Evolutionary conservation across 2,113 vertebrate genomes (phyloP).

Genomic region (Fregetta grallaria): DNA sequence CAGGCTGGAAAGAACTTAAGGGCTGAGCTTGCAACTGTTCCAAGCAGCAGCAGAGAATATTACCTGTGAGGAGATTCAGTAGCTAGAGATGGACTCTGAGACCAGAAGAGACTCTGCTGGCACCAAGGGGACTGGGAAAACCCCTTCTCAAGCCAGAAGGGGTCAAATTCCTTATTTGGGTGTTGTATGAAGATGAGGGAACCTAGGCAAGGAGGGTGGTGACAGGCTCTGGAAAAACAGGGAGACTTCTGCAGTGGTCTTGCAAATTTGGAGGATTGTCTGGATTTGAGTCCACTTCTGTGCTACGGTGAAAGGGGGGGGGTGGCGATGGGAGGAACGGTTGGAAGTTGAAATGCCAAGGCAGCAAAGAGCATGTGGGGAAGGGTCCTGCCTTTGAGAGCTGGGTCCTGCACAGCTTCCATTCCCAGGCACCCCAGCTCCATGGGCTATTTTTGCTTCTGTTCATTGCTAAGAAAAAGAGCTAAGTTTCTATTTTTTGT

Average conservation of each 20-base stretch:
- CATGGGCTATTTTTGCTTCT: background rate
- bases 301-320: background rate
- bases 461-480: background rate
- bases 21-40: background rate
- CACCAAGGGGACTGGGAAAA: background rate
- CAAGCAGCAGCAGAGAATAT: background rate
- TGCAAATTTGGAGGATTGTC: background rate
- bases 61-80: background rate
- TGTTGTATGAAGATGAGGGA: background rate
- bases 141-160: background rate
- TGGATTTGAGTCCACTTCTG: background rate
- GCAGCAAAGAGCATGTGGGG: background rate
- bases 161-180: background rate
- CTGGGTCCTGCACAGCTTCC: background rate
- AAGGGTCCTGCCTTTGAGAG: background rate
- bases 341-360: background rate
- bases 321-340: background rate
- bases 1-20: background rate
- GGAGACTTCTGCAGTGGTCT: background rate
- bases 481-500: background rate
- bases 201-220: background rate
- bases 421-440: background rate
- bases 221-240: background rate
- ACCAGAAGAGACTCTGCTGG: background rate
- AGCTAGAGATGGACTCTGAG: background rate